Percentiles rank a stretch among this genome's conserved stretches.
These are phyloP conservation scores for Mesocricetus auratus DNA, from an alignment of 2,113 vertebrate genomes.

Conservation along the genomic window DNA sequence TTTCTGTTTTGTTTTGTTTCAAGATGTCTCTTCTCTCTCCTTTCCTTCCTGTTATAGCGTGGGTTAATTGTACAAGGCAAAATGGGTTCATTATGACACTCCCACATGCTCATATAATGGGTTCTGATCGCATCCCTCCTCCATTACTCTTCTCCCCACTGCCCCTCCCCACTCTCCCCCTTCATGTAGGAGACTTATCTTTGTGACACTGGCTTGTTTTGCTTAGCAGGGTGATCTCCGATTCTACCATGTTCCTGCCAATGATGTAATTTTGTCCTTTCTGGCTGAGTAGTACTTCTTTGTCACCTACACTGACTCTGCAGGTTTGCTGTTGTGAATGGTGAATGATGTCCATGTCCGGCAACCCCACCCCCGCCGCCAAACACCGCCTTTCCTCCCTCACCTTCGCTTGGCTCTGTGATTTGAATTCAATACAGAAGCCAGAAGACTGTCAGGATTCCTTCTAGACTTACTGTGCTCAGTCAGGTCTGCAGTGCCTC, in stretches of 20 bases:
- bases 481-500: neutral
- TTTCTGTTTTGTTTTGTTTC: neutral
- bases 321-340: too few relatives aligned
- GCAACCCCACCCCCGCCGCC: accelerated
- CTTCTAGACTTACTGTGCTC: neutral
- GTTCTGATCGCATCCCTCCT: neutral
- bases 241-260: neutral
- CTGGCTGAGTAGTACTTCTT: neutral
- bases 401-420: neutral
- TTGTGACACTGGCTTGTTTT: neutral
- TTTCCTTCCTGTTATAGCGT: neutral
- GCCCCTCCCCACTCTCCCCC: neutral
- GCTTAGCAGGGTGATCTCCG: neutral
- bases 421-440: neutral
- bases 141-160: neutral
- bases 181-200: neutral
- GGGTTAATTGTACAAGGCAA: neutral
- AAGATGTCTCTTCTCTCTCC: neutral
- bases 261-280: neutral
- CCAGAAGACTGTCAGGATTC: neutral
- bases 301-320: neutral
- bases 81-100: too few relatives aligned
- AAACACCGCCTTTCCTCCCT: neutral
- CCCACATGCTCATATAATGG: too few relatives aligned
- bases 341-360: neutral